Conservation (phyloP, 2,113 vertebrate species). For the Anhinga anhinga region DNA sequence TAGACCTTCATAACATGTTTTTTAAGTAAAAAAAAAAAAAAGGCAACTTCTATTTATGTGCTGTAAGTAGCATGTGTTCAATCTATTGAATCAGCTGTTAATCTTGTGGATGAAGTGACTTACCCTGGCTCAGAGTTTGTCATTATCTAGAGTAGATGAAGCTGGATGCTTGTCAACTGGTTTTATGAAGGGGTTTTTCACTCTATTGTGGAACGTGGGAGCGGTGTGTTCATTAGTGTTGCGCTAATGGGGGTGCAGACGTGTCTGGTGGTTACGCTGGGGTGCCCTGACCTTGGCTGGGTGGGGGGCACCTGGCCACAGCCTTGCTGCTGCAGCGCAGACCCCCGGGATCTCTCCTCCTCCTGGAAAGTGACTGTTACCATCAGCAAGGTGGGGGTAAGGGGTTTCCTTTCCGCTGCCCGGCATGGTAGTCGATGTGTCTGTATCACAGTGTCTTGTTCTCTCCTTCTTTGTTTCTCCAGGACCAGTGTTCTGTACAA, state of each 20-base stretch:
- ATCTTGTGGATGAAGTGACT: slow-evolving; percentile 18
- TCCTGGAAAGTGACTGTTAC: background rate
- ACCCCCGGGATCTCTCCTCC: background rate
- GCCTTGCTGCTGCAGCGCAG: background rate
- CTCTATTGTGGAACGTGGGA: background rate
- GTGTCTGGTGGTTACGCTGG: accelerated
- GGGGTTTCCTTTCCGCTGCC: background rate
- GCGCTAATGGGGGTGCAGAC: background rate
- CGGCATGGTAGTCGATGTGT: background rate
- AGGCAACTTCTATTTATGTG: slow-evolving; percentile 30
- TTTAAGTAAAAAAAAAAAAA: background rate
- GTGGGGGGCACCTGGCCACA: background rate
- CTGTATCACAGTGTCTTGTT: background rate
- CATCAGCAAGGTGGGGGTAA: accelerated
- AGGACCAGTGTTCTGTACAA: slow-evolving; percentile 45
- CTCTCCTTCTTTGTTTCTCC: background rate
- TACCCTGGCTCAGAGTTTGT: slow-evolving; percentile 6
- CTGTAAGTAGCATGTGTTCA: slow-evolving; percentile 58
- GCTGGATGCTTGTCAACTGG: background rate
- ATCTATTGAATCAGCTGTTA: slow-evolving; percentile 25
- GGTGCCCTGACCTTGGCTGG: background rate
- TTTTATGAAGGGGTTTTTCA: background rate
- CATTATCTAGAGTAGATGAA: slow-evolving; percentile 6
- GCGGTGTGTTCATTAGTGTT: accelerated
- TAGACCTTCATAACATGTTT: background rate